Percentiles rank a stretch among this genome's conserved stretches.
Conservation (phyloP, 2,797 vertebrate species). For the Bovichtus diacanthus region DNA sequence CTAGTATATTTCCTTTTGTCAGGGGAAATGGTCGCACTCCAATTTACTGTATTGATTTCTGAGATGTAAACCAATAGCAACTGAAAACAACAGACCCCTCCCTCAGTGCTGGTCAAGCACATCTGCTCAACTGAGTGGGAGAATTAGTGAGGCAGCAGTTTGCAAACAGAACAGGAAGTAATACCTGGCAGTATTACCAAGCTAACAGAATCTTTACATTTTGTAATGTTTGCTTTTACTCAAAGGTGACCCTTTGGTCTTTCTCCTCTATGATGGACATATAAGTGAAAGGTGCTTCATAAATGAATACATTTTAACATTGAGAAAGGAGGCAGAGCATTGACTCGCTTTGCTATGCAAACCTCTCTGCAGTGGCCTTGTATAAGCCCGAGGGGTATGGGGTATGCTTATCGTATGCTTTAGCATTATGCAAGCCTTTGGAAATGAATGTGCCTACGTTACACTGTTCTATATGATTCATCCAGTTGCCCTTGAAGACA, state of each 20-base stretch:
- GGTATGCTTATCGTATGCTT: conserved; percentile 41
- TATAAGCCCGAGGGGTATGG: not conserved
- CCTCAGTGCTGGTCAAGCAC: conserved; percentile 2
- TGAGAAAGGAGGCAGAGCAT: not conserved
- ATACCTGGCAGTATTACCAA: not conserved
- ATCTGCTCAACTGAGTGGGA: conserved; percentile 18
- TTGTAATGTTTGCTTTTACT: not conserved
- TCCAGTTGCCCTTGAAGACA: conserved; percentile 47
- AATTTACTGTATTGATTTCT: conserved; percentile 70
- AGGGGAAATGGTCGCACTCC: conserved; percentile 46
- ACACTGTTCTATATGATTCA: conserved; percentile 19
- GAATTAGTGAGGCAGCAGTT: conserved; percentile 36
- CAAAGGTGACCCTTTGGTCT: not conserved
- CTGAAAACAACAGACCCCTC: conserved; percentile 7
- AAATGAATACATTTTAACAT: conserved; percentile 8
- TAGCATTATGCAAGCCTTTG: conserved; percentile 35
- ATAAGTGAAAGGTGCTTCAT: conserved; percentile 15
- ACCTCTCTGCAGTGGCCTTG: conserved; percentile 3
- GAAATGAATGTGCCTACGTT: conserved; percentile 28
- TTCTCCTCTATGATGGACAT: not conserved
- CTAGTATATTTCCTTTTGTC: conserved; percentile 56
- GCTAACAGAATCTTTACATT: conserved; percentile 5
- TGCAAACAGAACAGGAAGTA: conserved; percentile 16
- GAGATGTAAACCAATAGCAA: conserved; percentile 46
- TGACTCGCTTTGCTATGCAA: not conserved